Evolutionary conservation across 2,888 invertebrate species (phyloP), one percentile per base, ranked within the genome.

Genomic region (Perizoma flavofasciatum): DNA sequence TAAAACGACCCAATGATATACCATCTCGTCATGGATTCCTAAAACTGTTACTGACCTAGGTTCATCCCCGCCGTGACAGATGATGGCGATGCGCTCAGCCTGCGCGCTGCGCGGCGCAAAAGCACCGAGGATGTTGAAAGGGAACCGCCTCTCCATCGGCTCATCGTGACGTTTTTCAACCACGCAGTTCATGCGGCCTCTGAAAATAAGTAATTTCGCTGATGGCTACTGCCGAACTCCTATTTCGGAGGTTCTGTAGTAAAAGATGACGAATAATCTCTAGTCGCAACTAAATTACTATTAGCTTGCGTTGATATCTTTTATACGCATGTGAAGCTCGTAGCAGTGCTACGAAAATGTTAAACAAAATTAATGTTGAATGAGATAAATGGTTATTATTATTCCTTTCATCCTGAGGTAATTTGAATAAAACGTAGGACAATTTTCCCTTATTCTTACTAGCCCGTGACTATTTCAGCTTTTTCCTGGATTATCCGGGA

Each of bases 161-260:
- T 97, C 97, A 77, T 97, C 97, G 67, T 95, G 95, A 71, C 97
- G 96, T 81, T 96, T 96, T 84, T 97, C 97, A 45, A 97, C 97
- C 32, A 97, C 94, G 85, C 97, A 98, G 88, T 97, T 97, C 95
- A 97, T 97, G 84, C 96, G 95, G 61, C 97, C 96, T 79, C 94
- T 94, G 77, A 2, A 81, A 79, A 59, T 40, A 53, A 53, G 22
- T 22, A 22, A 22, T 22, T 22, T 22, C 22, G 22, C 22, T 22
- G 22, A 22, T 2, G 1, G 22, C 22, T 22, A 3, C 22, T 22
- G 22, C 3, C 22, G 22, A 22, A 22, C 22, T 22, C 22, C 22
- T 1, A 22, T 22, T 22, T 22, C 22, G 22, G 1, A 22, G 22
- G 1, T 22, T 22, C 22, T 22, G 22, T 22, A 22, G 22, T 22